Evolutionary conservation across 2,797 vertebrate species (phyloP), one percentile per base, ranked within the genome.

Genomic region (Kryptolebias ocellatus): DNA sequence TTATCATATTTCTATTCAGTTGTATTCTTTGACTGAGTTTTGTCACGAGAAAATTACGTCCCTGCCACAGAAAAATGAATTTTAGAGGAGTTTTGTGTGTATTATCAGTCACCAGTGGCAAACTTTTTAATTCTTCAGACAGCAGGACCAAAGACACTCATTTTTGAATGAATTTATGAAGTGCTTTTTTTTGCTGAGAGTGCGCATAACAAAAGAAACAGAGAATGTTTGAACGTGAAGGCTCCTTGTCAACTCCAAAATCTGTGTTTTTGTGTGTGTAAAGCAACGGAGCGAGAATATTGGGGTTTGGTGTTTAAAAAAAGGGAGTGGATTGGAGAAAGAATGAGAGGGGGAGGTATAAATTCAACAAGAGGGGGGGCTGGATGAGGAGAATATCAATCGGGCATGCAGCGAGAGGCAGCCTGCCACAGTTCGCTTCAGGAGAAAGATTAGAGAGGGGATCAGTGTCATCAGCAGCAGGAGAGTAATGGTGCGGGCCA

Each of bases 381-480:
- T 42, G 72, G 87, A 82, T 88, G 88, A 87, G 83, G 86, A 83
- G 92, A 91, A 92, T 92, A 91, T 93, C 89, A 93, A 92, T 93
- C 75, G 89, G 88, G 84, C 84, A 83, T 88, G 86, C 73, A 67
- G 83, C 29, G 79, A 74, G 88, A 87, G 83, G 80, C 85, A 85
- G 81, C 84, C 86, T 87, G 87, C 90, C 85, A 88, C 61, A 81
- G 83, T 75, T 84, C 60, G 84, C 88, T 90, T 85, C 81, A 86
- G 88, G 88, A 91, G 90, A 94, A 90, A 93, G 92, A 94, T 93
- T 93, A 93, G 90, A 92, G 89, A 88, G 87, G 87, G 87, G 93
- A 90, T 92, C 90, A 90, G 90, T 93, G 89, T 93, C 93, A 93
- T 92, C 92, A 90, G 89, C 87, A 89, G 90, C 88, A 85, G 85